Conservation (phyloP, 2,797 vertebrate genomes). For the Sebastes minor region DNA sequence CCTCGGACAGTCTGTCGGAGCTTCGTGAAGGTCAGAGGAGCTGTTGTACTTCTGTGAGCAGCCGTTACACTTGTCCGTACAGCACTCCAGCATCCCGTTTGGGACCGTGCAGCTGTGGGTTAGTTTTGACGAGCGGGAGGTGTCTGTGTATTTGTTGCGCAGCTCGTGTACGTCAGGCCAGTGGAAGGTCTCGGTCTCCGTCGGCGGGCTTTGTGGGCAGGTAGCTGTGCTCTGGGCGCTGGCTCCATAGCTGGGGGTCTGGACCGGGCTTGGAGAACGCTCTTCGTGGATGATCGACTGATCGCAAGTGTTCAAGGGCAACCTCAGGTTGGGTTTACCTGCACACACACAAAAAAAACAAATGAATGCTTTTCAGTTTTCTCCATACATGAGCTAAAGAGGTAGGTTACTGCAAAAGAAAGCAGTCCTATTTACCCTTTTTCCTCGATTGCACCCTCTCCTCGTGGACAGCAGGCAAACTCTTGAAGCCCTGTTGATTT, state of each 20-base stretch:
- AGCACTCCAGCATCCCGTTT: conserved; percentile 73
- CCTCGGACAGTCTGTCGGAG: conserved; percentile 33
- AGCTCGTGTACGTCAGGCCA: conserved; percentile 94
- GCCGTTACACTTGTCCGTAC: conserved; percentile 21
- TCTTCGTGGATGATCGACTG: conserved; percentile 76
- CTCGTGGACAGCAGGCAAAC: conserved; percentile 72
- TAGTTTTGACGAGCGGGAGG: conserved; percentile 28
- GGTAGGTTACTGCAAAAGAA: neutral
- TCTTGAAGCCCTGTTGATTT: conserved; percentile 61
- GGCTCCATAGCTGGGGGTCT: conserved; percentile 54
- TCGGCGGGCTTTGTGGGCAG: conserved; percentile 79
- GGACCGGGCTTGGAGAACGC: conserved; percentile 67
- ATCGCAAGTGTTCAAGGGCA: conserved; percentile 68
- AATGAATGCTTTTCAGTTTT: conserved; percentile 1
- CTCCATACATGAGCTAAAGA: neutral
- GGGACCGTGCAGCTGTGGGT: conserved; percentile 79
- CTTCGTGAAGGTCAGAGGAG: conserved; percentile 40
- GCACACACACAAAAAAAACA: conserved; percentile 39
- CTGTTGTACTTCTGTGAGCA: conserved; percentile 50
- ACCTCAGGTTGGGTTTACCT: conserved; percentile 81
- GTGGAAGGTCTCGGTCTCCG: conserved; percentile 85
- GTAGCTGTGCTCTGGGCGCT: conserved; percentile 68
- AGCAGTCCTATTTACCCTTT: conserved; percentile 70
- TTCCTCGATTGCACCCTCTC: conserved; percentile 70
- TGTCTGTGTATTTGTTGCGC: conserved; percentile 84